A percentile compares a stretch with the other conserved stretches of the same genome.
Conservation (phyloP, 2,797 vertebrate genomes). For the Liparis tanakae region DNA sequence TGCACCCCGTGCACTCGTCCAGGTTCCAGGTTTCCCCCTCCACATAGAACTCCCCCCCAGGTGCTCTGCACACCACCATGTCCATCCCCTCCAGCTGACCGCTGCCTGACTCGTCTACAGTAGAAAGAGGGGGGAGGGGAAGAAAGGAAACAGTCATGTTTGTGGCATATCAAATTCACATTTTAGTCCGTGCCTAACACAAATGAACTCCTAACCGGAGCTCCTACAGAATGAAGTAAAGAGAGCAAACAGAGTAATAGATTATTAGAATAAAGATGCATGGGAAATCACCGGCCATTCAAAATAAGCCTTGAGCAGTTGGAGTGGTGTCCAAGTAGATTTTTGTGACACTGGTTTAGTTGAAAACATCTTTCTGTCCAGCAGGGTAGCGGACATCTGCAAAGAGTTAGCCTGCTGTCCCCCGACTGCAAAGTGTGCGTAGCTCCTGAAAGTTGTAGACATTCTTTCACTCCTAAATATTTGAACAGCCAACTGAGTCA, state of each 20-base stretch:
- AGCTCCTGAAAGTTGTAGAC: constrained; percentile 68
- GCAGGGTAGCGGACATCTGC: constrained; percentile 65
- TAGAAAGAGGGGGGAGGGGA: not conserved
- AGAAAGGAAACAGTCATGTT: constrained; percentile 2
- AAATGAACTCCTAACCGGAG: constrained; percentile 23
- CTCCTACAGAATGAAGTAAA: not conserved
- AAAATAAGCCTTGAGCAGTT: constrained; percentile 31
- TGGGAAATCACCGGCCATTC: constrained; percentile 25
- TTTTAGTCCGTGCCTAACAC: constrained; percentile 9
- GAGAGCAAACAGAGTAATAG: constrained; percentile 12
- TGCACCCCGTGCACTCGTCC: constrained; percentile 85
- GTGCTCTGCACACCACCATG: constrained; percentile 85
- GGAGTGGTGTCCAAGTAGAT: constrained; percentile 20
- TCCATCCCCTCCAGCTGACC: constrained; percentile 83
- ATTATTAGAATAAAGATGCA: constrained; percentile 17
- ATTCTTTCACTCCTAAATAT: constrained; percentile 74
- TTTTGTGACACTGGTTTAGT: constrained; percentile 40
- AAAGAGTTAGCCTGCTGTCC: constrained; percentile 65
- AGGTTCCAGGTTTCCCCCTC: constrained; percentile 89
- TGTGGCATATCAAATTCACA: constrained; percentile 27
- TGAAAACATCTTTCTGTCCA: constrained; percentile 59
- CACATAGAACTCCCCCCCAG: constrained; percentile 84
- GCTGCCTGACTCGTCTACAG: constrained; percentile 85
- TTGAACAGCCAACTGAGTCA: constrained; percentile 73
- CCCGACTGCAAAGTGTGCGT: constrained; percentile 47